phyloP scores from a whole-genome alignment of 2,113 vertebrate genomes.

The Gasterosteus aculeatus region DNA sequence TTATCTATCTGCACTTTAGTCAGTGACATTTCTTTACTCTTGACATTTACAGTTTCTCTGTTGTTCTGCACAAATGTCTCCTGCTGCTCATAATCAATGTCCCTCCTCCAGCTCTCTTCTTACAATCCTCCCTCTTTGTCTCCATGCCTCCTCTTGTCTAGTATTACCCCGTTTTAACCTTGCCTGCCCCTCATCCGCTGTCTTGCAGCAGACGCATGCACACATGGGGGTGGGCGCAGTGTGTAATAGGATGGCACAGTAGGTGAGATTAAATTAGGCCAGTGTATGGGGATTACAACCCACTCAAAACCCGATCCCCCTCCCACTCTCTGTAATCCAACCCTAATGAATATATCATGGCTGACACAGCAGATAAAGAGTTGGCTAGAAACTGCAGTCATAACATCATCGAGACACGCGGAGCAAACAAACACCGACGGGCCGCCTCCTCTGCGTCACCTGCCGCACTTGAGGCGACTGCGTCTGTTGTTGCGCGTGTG shows the following conservation, averaged over 20 bases:
- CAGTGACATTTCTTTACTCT: conserved; percentile 45
- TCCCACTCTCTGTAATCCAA: conserved; percentile 79
- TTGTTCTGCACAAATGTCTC: conserved; percentile 22
- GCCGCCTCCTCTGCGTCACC: conserved; percentile 36
- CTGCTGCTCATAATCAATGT: conserved; percentile 48
- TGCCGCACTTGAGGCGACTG: conserved; percentile 33
- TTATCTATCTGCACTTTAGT: not conserved
- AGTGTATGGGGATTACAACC: conserved; percentile 81
- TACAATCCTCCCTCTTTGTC: conserved; percentile 34
- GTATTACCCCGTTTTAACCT: conserved; percentile 60
- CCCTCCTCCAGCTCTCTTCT: conserved; percentile 13
- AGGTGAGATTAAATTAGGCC: conserved; percentile 84
- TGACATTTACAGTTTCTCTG: conserved; percentile 35
- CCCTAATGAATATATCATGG: conserved; percentile 82
- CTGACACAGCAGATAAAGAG: conserved; percentile 74
- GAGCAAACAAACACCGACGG: conserved; percentile 30
- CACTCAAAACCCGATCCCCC: conserved; percentile 76
- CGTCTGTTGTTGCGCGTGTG: conserved; percentile 27
- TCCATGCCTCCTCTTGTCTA: conserved; percentile 39
- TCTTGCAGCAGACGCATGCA: conserved; percentile 33
- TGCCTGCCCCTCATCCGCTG: conserved; percentile 27
- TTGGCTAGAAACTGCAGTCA: conserved; percentile 51
- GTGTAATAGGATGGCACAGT: conserved; percentile 81
- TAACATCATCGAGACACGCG: conserved; percentile 44
- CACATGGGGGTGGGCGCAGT: conserved; percentile 65